A percentile compares a stretch with the other conserved stretches of the same genome.
These are phyloP conservation scores for Ptychodera flava DNA, from an alignment of 35 echinoderm and acorn worm genomes.

Conservation along the genomic window DNA sequence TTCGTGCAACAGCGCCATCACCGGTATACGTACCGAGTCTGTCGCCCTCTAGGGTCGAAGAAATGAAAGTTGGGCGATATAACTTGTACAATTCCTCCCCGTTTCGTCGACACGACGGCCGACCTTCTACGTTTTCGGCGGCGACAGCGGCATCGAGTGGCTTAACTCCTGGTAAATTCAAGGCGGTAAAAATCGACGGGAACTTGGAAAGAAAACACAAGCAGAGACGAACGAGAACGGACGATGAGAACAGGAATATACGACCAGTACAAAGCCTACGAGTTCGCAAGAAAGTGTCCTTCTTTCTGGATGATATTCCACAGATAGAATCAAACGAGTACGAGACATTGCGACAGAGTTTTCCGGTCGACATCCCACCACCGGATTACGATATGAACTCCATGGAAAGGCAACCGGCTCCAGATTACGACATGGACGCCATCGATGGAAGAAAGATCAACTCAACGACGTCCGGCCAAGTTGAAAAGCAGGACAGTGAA, in stretches of 20 bases:
- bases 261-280: no score
- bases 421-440: no score
- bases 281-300: no score
- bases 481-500: background rate
- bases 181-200: background rate
- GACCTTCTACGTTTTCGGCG: background rate
- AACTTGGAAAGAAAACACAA: background rate
- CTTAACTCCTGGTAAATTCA: background rate
- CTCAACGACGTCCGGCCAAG: background rate
- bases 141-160: background rate
- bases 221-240: no score
- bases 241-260: no score
- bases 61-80: background rate
- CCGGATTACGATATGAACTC: background rate
- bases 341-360: no score
- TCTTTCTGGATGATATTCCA: no score
- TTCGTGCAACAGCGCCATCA: no score
- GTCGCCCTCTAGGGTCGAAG: background rate
- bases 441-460: background rate
- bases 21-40: no score
- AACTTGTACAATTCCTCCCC: background rate
- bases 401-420: background rate
- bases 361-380: background rate
- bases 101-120: background rate
- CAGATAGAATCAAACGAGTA: no score